phyloP scores from a whole-genome alignment of 2,113 vertebrate species.

The Aspidoscelis tigris region DNA sequence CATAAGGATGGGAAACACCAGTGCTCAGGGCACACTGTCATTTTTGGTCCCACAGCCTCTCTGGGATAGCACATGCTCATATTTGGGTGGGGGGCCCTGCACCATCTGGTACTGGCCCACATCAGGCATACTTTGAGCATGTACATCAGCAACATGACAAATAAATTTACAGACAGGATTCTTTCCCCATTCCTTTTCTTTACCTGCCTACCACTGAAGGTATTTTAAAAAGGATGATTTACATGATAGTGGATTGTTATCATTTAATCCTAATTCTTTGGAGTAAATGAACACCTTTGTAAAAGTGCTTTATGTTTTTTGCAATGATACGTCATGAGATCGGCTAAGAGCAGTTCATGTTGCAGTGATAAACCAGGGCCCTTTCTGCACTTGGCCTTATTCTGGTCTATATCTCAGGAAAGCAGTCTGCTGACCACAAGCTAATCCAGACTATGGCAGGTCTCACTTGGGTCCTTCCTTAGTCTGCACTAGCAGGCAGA shows the following conservation, averaged over 20 bases:
- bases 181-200: slow-evolving; percentile 25
- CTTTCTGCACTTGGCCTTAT: too few species aligned
- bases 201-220: slow-evolving; percentile 12
- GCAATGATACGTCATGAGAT: background rate
- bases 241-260: background rate
- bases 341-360: background rate
- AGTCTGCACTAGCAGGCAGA: too few species aligned
- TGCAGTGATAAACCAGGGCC: background rate
- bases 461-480: too few species aligned
- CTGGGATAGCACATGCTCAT: too few species aligned
- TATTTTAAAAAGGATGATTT: background rate
- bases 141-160: slow-evolving; percentile 54
- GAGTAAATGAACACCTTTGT: background rate
- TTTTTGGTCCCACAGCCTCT: too few species aligned
- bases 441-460: too few species aligned
- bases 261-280: background rate
- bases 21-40: too few species aligned
- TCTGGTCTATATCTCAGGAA: too few species aligned
- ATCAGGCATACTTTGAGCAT: slow-evolving; percentile 50
- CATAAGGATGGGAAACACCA: too few species aligned
- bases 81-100: too few species aligned
- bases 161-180: slow-evolving; percentile 47
- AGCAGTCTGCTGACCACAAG: too few species aligned
- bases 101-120: too few species aligned
- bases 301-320: background rate